Base-by-base conservation (phyloP, 2,797 vertebrate genomes). In the Anabacerthia variegaticeps region DNA sequence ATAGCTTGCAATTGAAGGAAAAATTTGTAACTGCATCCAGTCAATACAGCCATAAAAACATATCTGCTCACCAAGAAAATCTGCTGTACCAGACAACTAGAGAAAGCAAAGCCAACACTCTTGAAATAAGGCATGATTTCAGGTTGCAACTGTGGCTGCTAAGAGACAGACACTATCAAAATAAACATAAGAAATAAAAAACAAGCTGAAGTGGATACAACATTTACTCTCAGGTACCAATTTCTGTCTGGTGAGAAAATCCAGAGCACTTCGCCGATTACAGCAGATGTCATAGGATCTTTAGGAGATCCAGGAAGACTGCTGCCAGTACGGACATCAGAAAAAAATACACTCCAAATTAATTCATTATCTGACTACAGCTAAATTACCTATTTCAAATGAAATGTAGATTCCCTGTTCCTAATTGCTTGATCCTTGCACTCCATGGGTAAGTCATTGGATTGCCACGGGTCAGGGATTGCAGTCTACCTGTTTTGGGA, bases 191-290 rank as follows among this genome's bases (percentile, higher is more conserved):
- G 82, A 17, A 84, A 8, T 28, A n/a, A 68, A 84, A 88, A 91
- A 89, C 59, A 85, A 69, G 19, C 63, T 85, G 75, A 74, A 61
- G 49, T 71, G 28, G 26, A 83, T 92, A 58, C 46, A 96, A 89
- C 41, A 73, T 93, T 92, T 89, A 93, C 36, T 85, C 71, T 71
- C 27, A 48, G 93, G 93, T 96, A 95, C 69, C 58, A 89, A 86
- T 84, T 91, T 96, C 85, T 96, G 76, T n/a, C 36, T 3, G 2
- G 39, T 96, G 95, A 97, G 62, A 92, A 91, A 89, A 91, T 66
- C 92, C 91, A 95, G 93, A 96, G 58, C 62, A 76, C 79, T 73
- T 78, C 71, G 43, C 1, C 36, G 49, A 92, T 88, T 88, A 87
- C 68, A 61, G n/a, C 26, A 86, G 63, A 36, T 71, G 92, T 96